These are phyloP conservation scores for Pyrgus malvae DNA, from an alignment of 2,888 invertebrate species.

Conservation along the genomic window DNA sequence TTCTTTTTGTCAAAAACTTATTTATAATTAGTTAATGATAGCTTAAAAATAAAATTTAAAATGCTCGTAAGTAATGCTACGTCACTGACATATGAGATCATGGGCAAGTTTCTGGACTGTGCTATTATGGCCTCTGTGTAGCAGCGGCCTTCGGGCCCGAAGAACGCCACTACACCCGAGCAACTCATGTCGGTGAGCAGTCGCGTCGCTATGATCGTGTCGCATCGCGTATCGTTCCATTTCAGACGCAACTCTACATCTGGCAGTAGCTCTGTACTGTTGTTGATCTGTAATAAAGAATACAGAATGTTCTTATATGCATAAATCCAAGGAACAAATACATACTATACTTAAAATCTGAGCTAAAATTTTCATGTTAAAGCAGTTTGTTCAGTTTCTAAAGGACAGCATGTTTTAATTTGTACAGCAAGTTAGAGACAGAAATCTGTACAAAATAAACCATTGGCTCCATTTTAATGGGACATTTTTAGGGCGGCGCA, in stretches of 20 bases:
- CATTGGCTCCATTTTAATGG: no score
- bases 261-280: constrained; percentile 85
- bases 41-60: not conserved
- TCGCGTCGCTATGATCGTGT: constrained; percentile 91
- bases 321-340: not conserved
- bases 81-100: constrained; percentile 97
- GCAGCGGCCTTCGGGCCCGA: constrained; percentile 97
- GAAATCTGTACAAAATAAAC: no score
- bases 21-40: not conserved
- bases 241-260: constrained; percentile 86
- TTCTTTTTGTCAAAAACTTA: no score
- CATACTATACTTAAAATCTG: no score
- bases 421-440: no score
- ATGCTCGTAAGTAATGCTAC: constrained; percentile 2
- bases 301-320: not conserved
- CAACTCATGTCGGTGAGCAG: constrained; percentile 95
- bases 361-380: no score
- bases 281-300: constrained; percentile 84
- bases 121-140: constrained; percentile 97
- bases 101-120: constrained; percentile 96
- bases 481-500: no score
- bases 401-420: no score
- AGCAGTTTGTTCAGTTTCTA: no score
- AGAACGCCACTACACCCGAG: constrained; percentile 93
- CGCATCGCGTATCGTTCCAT: constrained; percentile 93